Evolutionary conservation across 2,888 invertebrate species (phyloP).

Genomic region (Lagria hirta): DNA sequence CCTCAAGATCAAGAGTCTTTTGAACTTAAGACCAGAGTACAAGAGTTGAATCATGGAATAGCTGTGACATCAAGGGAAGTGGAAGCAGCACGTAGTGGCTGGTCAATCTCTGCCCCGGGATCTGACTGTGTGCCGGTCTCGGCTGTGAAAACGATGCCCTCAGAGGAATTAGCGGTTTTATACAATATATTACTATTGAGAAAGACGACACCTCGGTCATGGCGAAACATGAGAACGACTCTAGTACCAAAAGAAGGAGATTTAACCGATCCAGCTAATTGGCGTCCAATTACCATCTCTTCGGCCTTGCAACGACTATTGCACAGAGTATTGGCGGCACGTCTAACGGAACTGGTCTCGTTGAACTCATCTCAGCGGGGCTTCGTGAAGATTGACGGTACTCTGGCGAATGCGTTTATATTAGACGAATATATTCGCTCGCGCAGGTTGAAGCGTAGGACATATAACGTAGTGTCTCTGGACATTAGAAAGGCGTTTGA

Average conservation of each 20-base stretch:
- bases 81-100: neutral
- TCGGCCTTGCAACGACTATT: constrained; percentile 35
- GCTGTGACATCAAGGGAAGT: constrained; percentile 7
- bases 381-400: no score
- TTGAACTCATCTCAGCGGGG: no score
- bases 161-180: constrained; percentile 7
- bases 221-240: constrained; percentile 22
- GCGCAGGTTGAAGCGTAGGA: no score
- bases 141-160: neutral
- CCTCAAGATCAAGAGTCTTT: constrained; percentile 6
- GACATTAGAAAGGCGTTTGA: constrained; percentile 35
- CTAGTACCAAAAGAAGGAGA: constrained; percentile 32
- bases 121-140: constrained; percentile 1
- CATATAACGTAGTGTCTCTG: constrained; percentile 22
- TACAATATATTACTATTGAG: constrained; percentile 27
- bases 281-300: constrained; percentile 41
- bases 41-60: neutral
- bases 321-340: constrained; percentile 32
- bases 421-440: no score
- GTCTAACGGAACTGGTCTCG: constrained; percentile 9
- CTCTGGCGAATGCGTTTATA: no score
- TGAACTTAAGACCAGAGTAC: neutral
- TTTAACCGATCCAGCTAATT: constrained; percentile 28
- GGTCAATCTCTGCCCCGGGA: constrained; percentile 5
- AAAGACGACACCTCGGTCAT: constrained; percentile 18